A percentile compares a stretch with the other conserved stretches of the same genome.
Conservation (phyloP, 1,140 invertebrate species). For the Drosophila oshimai region DNA sequence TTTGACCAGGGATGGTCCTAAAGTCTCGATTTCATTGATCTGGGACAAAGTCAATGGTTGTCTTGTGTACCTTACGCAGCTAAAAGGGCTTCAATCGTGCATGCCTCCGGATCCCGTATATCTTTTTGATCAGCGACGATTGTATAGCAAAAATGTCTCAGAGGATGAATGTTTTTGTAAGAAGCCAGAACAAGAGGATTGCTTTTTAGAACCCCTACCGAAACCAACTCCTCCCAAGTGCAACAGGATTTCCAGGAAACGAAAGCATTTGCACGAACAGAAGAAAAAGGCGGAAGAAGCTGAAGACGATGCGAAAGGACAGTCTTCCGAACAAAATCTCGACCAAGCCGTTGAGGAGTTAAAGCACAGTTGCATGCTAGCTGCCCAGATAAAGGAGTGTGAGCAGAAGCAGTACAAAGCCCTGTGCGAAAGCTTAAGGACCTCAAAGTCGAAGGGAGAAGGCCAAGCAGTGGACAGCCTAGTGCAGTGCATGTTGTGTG, state of each 20-base stretch:
- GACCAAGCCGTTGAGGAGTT: background rate
- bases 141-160: background rate
- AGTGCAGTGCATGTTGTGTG: constrained; percentile 5
- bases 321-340: background rate
- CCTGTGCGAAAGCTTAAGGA: constrained; percentile 1
- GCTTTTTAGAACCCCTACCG: background rate
- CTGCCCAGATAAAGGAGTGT: background rate
- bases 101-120: background rate
- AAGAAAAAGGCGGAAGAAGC: background rate
- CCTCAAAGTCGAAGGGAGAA: background rate
- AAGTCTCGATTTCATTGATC: background rate
- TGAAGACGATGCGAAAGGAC: background rate
- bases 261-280: background rate
- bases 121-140: constrained; percentile 1
- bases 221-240: background rate
- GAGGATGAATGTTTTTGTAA: background rate
- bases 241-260: background rate
- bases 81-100: background rate
- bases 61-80: background rate
- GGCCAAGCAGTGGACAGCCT: background rate
- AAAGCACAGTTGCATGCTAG: background rate
- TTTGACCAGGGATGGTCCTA: background rate
- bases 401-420: constrained; percentile 5
- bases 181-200: background rate
- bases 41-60: background rate